These are phyloP conservation scores for Dicrostonyx torquatus DNA, from an alignment of 2,797 vertebrate genomes.

Conservation along the genomic window DNA sequence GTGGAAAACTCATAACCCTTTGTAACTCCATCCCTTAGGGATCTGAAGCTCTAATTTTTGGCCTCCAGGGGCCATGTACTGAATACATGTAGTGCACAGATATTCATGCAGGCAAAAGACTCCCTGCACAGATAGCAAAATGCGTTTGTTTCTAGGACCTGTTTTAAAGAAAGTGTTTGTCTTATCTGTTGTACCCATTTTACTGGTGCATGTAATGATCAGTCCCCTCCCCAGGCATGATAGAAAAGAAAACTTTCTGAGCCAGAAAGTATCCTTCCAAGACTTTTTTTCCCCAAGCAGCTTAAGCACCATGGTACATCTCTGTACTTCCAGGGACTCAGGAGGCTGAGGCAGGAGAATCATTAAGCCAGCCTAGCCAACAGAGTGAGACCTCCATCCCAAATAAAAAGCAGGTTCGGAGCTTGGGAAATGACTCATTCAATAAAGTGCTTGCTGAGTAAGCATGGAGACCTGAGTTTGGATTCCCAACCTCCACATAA, in stretches of 20 bases:
- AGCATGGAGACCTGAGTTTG: neutral
- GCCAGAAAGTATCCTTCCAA: neutral
- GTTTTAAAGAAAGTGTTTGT: slow-evolving; percentile 19
- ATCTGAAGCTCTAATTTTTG: neutral
- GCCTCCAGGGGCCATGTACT: neutral
- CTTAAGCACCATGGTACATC: neutral
- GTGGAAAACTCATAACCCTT: neutral
- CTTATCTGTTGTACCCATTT: neutral
- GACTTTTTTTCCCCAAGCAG: neutral
- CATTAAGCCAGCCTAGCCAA: neutral
- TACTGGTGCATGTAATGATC: neutral
- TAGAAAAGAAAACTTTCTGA: slow-evolving; percentile 26
- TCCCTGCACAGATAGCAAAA: neutral
- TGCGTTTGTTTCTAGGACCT: slow-evolving; percentile 1
- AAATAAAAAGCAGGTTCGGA: neutral
- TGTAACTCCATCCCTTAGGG: neutral
- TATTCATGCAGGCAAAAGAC: neutral
- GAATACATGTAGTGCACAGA: neutral
- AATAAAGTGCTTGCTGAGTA: neutral
- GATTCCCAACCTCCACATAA: neutral
- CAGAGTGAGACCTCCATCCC: neutral
- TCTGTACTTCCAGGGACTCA: neutral
- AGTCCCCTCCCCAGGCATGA: neutral
- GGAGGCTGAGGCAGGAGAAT: neutral
- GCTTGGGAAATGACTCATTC: neutral